Percentiles rank a stretch among this genome's conserved stretches.
Conservation (phyloP, 1,140 invertebrate genomes). For the Riptortus pedestris region DNA sequence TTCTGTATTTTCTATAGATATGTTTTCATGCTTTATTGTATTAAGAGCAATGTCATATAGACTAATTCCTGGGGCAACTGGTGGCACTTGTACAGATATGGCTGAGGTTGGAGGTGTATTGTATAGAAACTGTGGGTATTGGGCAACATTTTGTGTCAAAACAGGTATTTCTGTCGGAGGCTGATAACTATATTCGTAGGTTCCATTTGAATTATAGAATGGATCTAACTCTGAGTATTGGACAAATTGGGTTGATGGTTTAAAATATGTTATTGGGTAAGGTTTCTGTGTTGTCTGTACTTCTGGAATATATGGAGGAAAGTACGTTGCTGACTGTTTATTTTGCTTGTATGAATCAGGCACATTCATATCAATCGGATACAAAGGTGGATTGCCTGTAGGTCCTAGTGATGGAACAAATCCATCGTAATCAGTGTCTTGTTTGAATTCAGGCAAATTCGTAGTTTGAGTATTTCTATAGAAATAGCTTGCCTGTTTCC, state of each 20-base stretch:
- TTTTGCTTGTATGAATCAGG: conserved; percentile 25
- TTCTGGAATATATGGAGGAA: not conserved
- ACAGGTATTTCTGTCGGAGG: not conserved
- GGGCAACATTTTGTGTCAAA: not conserved
- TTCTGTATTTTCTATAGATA: not conserved
- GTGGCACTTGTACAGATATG: conserved; percentile 5
- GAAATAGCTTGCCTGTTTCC: not conserved
- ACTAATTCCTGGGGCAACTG: not conserved
- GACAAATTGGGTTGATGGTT: conserved; percentile 31
- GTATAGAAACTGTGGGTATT: not conserved
- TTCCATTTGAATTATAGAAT: conserved; percentile 20
- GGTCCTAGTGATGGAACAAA: conserved; percentile 28
- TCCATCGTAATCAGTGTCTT: conserved; percentile 16
- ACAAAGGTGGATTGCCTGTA: conserved; percentile 17
- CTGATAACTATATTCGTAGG: not conserved
- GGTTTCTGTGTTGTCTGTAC: conserved; percentile 23
- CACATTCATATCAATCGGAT: conserved; percentile 17
- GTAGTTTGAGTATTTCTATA: not conserved
- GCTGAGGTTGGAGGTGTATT: not conserved
- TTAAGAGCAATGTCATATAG: conserved; percentile 8
- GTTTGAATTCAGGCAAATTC: conserved; percentile 22
- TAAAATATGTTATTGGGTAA: conserved; percentile 31
- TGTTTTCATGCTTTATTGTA: not conserved
- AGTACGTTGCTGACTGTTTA: conserved; percentile 14
- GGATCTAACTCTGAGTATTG: conserved; percentile 33